Base-by-base conservation (phyloP, 2,888 invertebrate species). In the Bimastos eiseni region DNA sequence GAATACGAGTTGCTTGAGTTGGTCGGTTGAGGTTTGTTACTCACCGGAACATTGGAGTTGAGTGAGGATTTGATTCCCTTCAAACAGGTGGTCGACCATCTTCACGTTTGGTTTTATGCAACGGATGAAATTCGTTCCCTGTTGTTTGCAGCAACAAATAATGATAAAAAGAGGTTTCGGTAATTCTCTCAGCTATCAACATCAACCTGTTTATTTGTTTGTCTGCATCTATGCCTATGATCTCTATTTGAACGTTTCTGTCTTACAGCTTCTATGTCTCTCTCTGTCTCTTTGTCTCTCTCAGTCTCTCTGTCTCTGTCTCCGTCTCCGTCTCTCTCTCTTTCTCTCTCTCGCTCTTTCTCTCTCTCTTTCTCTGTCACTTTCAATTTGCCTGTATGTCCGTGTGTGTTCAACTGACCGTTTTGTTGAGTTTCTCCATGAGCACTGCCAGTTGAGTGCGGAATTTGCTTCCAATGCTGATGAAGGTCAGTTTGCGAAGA, bases 71-170 rank as follows among this genome's bases (percentile, higher is more conserved):
- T 98, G 96, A 83, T 97, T 97, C 70, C 98, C 98, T 93, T 99
- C 98, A 93, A 98, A 97, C 92, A 96, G 96, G 92, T 97, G 97
- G 92, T 97, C 97, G 41, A 97, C 96, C 99, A 99, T 99, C 95
- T 97, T 97, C 90, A 97, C 97, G 96, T 99, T 99, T 0, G 99
- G 99, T 95, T 99, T 99, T 93, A 99, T 98, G 95, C 99, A 99
- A 5, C 99, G 97, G 92, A 99, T 97, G 95, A 99, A 99, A 96
- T 98, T 98, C 49, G 99, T 99, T 89, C 98, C 98, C 98, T 98
- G 91, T 41, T 92, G 36, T 88, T 34, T 17, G 34, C 19, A 89
- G 4, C 33, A 88, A 44, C 86, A 34, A n/a, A n/a, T n/a, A n/a
- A n/a, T n/a, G n/a, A n/a, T n/a, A n/a, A n/a, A n/a, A n/a, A n/a